Evolutionary conservation across 2,888 invertebrate species (phyloP), one percentile per base, ranked within the genome.

Genomic region (Drosophila prolongata): DNA sequence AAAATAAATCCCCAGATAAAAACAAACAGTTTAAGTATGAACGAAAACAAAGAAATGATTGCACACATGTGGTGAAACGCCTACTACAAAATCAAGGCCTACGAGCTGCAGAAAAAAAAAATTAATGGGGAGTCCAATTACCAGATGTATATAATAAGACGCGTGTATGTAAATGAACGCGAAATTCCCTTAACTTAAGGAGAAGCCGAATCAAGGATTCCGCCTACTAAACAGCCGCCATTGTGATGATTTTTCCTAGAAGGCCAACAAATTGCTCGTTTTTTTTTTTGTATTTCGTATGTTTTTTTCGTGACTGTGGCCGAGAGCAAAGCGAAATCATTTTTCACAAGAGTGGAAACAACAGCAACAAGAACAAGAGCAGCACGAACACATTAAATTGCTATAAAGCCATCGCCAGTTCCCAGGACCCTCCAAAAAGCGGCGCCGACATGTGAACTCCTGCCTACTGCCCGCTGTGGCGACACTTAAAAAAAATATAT

Each of bases 341-440:
- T 88, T 88, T 85, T 83, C 89, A 88, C 65, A 64, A 52, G 56
- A 58, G 54, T 62, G 46, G 49, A 57, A 27, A 57, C 47, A 64
- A 73, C 19, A 37, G 38, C 44, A 52, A 53, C 13, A 24, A 43
- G 50, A 44, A 37, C 38, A 47, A 40, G 35, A 38, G 19, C 46
- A 58, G 44, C 58, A 57, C 40, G 43, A 49, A 68, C 77, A 65
- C 83, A 83, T 83, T 88, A 83, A 86, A 88, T 88, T 86, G 89
- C 80, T 83, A 86, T 79, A 88, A 83, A 88, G 87, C 77, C 83
- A 86, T 72, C 68, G 72, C 69, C 56, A 61, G 61, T 54, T 65
- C 52, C 58, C 53, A 49, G 52, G 42, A 53, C 40, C 53, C 11
- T 13, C 50, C 40, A 74, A 52, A 65, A 81, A 73, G 59, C 62